A percentile compares a stretch with the other conserved stretches of the same genome.
Evolutionary conservation across 2,797 vertebrate genomes (phyloP).

Genomic region (Hylomyscus alleni): DNA sequence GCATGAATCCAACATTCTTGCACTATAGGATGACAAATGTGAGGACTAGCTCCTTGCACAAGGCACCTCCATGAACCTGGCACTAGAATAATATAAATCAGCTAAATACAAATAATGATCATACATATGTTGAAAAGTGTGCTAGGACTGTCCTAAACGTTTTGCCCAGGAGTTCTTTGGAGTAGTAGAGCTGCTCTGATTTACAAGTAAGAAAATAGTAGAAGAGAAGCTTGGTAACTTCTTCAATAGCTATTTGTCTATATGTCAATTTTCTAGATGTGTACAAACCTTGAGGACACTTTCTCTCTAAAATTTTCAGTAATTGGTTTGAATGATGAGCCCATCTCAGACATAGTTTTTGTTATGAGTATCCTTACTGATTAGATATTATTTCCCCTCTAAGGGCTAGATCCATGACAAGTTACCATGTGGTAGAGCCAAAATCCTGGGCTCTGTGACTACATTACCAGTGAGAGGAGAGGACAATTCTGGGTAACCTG

Average conservation of each 20-base stretch:
- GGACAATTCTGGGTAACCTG: background rate
- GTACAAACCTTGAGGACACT: background rate
- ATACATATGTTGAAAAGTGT: background rate
- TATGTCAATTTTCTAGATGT: background rate
- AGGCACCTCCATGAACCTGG: background rate
- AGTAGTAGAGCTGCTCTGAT: background rate
- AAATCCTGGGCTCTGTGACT: background rate
- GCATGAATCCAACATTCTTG: background rate
- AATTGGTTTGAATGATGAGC: background rate
- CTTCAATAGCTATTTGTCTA: background rate
- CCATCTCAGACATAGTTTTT: background rate
- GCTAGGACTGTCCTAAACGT: background rate
- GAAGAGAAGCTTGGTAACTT: background rate
- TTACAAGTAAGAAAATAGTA: background rate
- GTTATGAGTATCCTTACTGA: too few species aligned
- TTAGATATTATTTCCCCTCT: too few species aligned
- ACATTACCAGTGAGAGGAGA: background rate
- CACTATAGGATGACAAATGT: background rate
- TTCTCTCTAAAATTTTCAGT: constrained; percentile 24
- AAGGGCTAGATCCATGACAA: too few species aligned
- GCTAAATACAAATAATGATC: background rate
- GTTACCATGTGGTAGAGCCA: background rate
- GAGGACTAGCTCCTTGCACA: background rate
- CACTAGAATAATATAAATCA: background rate
- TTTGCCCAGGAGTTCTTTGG: background rate